Evolutionary conservation across 2,888 invertebrate species (phyloP), one percentile per base, ranked within the genome.

Genomic region (Griposia aprilina): DNA sequence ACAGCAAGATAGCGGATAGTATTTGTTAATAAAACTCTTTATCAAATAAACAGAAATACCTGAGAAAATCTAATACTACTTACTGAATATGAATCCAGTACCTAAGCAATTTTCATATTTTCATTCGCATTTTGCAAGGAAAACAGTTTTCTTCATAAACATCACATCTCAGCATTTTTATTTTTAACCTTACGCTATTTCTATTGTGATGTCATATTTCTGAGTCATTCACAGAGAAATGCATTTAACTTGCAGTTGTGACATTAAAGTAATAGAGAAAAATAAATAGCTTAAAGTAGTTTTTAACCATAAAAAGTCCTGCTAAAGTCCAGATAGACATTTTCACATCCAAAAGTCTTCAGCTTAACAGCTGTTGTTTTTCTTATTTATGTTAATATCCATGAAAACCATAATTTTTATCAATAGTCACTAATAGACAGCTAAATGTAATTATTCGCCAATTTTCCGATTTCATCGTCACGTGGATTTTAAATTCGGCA

Each of bases 71-170:
- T 67, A 68, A 68, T 83, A 63, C n/a, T 23, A 5, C 60, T 60
- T 6, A 82, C 41, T 41, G 45, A 45, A 84, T 17, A 79, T 41
- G 45, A 52, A 63, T 62, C 78, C 2, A 68, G 30, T 50, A 81
- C 48, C 48, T n/a, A 84, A 80, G 69, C 84, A 84, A 80, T 80
- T 80, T 80, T 76, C 80, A 75, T 82, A 82, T 82, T 76, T 83
- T 26, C 80, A 57, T 80, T 66, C 60, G 6, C n/a, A 62, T 84
- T 85, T 73, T 59, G 23, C 23, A 8, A 73, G 23, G 67, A n/a
- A 81, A 73, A 62, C 57, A 20, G 41, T 81, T 81, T 81, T 59
- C 66, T 59, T 71, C 66, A 45, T 36, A n/a, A n/a, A n/a, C n/a
- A 66, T 41, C n/a, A 66, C 41, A 70, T 66, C 20, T 59, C 65